Evolutionary conservation across 2,113 vertebrate genomes (phyloP), one percentile per base, ranked within the genome.

Genomic region (Nicator chloris): DNA sequence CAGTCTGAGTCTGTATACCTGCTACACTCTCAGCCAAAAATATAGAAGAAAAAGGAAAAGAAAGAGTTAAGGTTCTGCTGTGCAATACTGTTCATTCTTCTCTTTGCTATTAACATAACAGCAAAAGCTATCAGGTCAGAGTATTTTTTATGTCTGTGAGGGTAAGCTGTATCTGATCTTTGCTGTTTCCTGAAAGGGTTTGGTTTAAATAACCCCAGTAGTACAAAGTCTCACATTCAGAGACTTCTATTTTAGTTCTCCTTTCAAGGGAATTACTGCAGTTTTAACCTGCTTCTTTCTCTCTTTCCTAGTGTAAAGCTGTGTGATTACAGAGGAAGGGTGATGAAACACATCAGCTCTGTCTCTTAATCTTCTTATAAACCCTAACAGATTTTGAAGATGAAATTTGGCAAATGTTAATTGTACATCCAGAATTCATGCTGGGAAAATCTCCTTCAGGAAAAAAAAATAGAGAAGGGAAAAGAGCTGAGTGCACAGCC

Each of bases 361-460:
- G 64, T 82, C 94, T 90, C 88, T 93, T 96, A 95, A 98, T 97
- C 92, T 94, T 92, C 92, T 96, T 97, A 97, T 60, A 97, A 88
- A 95, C 51, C 45, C 80, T 92, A 97, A 96, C 93, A 97, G 96
- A 97, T 97, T 97, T 96, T 96, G 82, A 81, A 95, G 86, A 93
- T 95, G 90, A 97, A 96, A 95, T 96, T 96, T 96, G 83, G 95
- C 92, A 97, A 97, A 53, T 47, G 90, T 96, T 98, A 97, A 98
- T 97, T 97, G 93, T 95, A 96, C 27, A 50, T 91, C 92, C 77
- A 96, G 96, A 97, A 97, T 93, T 95, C 96, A 95, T 59, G 83
- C 97, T 97, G 95, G 92, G 97, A 97, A 98, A 97, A 97, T 97
- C 91, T 98, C 87, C 90, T 97, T 95, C 91, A 82, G 84, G 64